Evolutionary conservation across 2,888 invertebrate species (phyloP), one percentile per base, ranked within the genome.

Genomic region (Oscheius sp.): DNA sequence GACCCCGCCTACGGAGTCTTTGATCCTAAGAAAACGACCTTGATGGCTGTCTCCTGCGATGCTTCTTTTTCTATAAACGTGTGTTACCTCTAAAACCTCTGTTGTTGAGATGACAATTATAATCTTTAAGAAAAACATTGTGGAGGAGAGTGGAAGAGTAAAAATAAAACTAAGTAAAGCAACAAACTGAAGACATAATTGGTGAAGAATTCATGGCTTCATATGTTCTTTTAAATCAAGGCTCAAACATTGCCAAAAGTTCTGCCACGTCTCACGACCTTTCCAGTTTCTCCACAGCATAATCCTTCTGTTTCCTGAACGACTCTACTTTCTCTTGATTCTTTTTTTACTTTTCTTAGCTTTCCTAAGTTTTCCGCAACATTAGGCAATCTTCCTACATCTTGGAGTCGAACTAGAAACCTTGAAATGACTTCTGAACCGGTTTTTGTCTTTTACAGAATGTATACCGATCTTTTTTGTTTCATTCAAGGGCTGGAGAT

Each of bases 11-110:
- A n/a, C n/a, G n/a, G n/a, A n/a, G 80, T 82, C 22, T 75, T 77
- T 54, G 80, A 81, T 68, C 75, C 80, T 45, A 75, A 77, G 75
- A 74, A 80, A 62, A 54, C 68, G 38, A 73, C 68, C 50, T 62
- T 77, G 49, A 70, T 80, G 71, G 80, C 81, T 56, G 76, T 81
- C 72, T 71, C 71, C 22, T 80, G 80, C 26, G 62, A 62, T 17
- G 62, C 62, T 33, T 62, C 47, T 32, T 45, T 47, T 32, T 62
- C 20, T 32, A 47, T 28, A 24, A 32, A 62, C 33, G 62, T 47
- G 47, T 45, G 47, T 26, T 47, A 45, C 28, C 45, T 47, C 62
- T 47, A 62, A 24, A 47, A 62, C n/a, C n/a, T n/a, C n/a, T n/a
- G n/a, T n/a, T n/a, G n/a, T n/a, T n/a, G n/a, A n/a, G n/a, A n/a